Base-by-base conservation (phyloP, 1,140 invertebrate species). In the Limonius californicus region DNA sequence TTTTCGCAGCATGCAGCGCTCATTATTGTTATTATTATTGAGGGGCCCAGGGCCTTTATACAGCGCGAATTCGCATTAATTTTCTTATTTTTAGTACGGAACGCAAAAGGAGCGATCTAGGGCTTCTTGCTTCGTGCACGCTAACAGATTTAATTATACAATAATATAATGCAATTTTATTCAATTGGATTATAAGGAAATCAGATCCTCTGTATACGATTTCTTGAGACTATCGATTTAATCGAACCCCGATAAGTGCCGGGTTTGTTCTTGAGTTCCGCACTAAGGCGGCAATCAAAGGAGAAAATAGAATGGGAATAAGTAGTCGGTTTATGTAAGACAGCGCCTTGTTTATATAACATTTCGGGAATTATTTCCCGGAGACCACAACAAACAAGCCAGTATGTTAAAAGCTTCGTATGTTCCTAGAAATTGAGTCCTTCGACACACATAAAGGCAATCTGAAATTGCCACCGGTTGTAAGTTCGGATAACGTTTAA, bases 81-180 rank as follows among this genome's bases (percentile, higher is more conserved):
- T 39, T 39, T 9, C 35, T 39, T 39, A 39, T 39, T 39, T 39
- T n/a, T n/a, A n/a, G n/a, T n/a, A n/a, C n/a, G n/a, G n/a, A n/a
- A 9, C 2, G n/a, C 11, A 14, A n/a, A 39, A 39, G n/a, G n/a
- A 39, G 2, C 7, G n/a, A 14, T 39, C 3, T 19, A 18, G 9
- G 45, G 45, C 45, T 50, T 50, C 45, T 50, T 50, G n/a, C 6
- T 18, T 3, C 45, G 3, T 19, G 16, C 14, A 18, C 20, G 8
- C 16, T 16, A 50, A 21, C 16, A 50, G 45, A 50, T 50, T 50
- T 50, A 50, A 50, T 55, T 55, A 23, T 55, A 32, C 14, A 55
- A 55, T 55, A 55, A 55, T 55, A 16, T 55, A 55, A 55, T 55
- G 54, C 54, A 55, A 55, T 55, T 55, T 55, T 27, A 55, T 55